Conservation (phyloP, 1,140 invertebrate genomes). For the Drosophila sturtevanti region DNA sequence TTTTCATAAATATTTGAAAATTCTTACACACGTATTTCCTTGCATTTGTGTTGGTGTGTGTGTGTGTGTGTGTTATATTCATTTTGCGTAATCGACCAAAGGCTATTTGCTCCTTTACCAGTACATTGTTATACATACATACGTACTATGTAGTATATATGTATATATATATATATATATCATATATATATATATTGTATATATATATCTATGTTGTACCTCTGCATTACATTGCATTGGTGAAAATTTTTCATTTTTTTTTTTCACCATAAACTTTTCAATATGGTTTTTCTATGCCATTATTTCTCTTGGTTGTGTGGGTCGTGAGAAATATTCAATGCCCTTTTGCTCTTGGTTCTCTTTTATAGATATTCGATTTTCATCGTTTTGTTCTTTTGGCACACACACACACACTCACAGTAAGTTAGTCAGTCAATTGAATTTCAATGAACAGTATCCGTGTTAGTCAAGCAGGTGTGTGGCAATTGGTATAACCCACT, state of each 20-base stretch:
- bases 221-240: constrained; percentile 10
- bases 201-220: no score
- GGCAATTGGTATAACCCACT: constrained; percentile 28
- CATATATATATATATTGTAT: no score
- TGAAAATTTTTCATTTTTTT: constrained; percentile 33
- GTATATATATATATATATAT: no score
- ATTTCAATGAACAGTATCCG: constrained; percentile 63
- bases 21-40: constrained; percentile 18
- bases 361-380: constrained; percentile 1
- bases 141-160: not conserved
- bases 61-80: not conserved
- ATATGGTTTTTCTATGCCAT: not conserved
- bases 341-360: constrained; percentile 22
- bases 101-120: constrained; percentile 62
- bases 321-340: constrained; percentile 45
- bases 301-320: not conserved
- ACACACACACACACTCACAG: constrained; percentile 43
- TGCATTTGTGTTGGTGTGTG: not conserved
- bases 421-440: constrained; percentile 53
- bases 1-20: constrained; percentile 79
- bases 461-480: constrained; percentile 34
- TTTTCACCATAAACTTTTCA: not conserved
- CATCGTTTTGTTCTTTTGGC: constrained; percentile 43
- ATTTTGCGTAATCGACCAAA: constrained; percentile 13
- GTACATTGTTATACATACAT: constrained; percentile 49